Evolutionary conservation across 1,140 invertebrate genomes (phyloP), one percentile per base, ranked within the genome.

Genomic region (Holcopasites calliopsidis): DNA sequence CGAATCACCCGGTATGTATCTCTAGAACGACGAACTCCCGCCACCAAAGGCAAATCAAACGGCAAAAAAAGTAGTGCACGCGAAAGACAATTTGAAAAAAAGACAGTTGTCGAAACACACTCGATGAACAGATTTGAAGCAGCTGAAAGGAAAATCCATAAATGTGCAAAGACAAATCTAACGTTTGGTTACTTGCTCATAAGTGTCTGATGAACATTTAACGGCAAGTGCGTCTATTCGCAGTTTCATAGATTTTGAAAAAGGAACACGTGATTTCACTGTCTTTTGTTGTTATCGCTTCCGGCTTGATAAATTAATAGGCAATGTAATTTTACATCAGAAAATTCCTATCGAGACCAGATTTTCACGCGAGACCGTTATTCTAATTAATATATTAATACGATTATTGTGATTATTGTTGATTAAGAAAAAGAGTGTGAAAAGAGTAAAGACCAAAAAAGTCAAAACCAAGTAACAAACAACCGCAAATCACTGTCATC

Each of bases 401-500:
- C 28, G 47, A 57, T 74, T 42, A 65, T 72, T 71, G 78, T 85
- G 49, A 84, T 82, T 85, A 89, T n/a, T 86, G 84, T 79, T 90
- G 86, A 89, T 90, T 89, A 90, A 88, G 84, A 88, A 85, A 87
- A 88, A 88, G 79, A 87, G 76, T 76, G 82, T 87, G n/a, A 83
- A 81, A 87, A 90, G 88, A 88, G 90, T 85, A 80, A 83, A 86
- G 79, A 85, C 73, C 70, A 81, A 74, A 87, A 82, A 89, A 89
- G 79, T 84, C 78, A 88, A 89, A 91, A 88, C 86, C 86, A 90
- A 82, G 87, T 90, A 60, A 88, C 90, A 91, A 90, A 88, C 89
- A 91, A 90, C 88, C 87, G 88, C 90, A 90, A 90, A 88, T 88
- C 88, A 88, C 81, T 86, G 84, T 84, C 87, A 85, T 73, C n/a